Conservation (phyloP, 2,113 vertebrate species). For the Silurus meridionalis region DNA sequence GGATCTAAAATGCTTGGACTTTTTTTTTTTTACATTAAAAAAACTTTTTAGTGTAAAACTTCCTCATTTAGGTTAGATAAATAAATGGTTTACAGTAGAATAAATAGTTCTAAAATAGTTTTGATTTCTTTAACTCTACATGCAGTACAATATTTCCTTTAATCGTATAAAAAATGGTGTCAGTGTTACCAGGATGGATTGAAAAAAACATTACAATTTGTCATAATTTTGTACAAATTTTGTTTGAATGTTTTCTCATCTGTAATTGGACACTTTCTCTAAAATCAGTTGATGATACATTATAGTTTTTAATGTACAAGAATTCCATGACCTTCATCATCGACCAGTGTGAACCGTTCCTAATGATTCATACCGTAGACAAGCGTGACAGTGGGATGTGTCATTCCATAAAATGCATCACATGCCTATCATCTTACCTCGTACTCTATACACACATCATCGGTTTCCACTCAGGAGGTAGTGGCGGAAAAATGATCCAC, state of each 20-base stretch:
- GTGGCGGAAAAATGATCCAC: conserved; percentile 8
- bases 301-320: not conserved
- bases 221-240: not conserved
- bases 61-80: too few species aligned
- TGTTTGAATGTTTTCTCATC: not conserved
- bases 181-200: not conserved
- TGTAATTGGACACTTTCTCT: not conserved
- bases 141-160: not conserved
- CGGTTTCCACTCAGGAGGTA: not conserved
- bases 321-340: not conserved
- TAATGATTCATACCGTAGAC: not conserved
- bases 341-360: not conserved
- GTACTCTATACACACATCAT: not conserved
- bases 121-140: not conserved
- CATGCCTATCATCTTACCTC: conserved; percentile 7
- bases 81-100: too few species aligned
- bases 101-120: not conserved
- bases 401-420: not conserved
- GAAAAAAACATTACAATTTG: not conserved
- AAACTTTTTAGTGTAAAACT: not conserved
- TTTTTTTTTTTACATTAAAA: not conserved
- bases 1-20: not conserved
- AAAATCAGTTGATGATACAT: not conserved
- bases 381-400: not conserved
- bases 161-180: not conserved